Percentiles rank a stretch among this genome's conserved stretches.
These are phyloP conservation scores for Coboldia fuscipes DNA, from an alignment of 1,140 invertebrate species.

Conservation along the genomic window DNA sequence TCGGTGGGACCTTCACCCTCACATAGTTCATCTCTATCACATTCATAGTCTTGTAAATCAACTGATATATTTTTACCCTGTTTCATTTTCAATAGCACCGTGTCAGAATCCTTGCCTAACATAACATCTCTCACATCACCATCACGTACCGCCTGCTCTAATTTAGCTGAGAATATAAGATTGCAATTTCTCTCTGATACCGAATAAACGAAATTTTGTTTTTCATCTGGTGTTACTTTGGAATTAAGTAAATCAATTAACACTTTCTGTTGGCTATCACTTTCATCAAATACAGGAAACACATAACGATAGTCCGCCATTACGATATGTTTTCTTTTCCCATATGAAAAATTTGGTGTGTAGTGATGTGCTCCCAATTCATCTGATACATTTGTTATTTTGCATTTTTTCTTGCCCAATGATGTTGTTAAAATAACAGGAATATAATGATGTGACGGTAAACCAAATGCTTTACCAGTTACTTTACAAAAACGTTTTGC, in stretches of 20 bases:
- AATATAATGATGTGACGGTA: slow-evolving; percentile 57
- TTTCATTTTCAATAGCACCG: slow-evolving; percentile 45
- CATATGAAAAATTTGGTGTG: slow-evolving; percentile 23
- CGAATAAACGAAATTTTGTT: slow-evolving; percentile 46
- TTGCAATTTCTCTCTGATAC: slow-evolving; percentile 48
- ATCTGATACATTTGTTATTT: slow-evolving; percentile 36
- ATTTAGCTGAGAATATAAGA: slow-evolving; percentile 46
- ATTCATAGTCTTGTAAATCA: slow-evolving; percentile 37
- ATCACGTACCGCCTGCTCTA: slow-evolving; percentile 52
- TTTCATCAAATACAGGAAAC: slow-evolving; percentile 41
- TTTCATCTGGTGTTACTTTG: slow-evolving; percentile 32
- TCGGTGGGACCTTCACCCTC: slow-evolving; percentile 40
- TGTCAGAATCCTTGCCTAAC: slow-evolving; percentile 49
- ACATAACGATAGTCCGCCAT: slow-evolving; percentile 50
- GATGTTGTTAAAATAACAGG: slow-evolving; percentile 41
- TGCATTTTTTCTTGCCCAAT: slow-evolving; percentile 31
- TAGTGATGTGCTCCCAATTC: slow-evolving; percentile 32
- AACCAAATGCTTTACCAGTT: slow-evolving; percentile 56
- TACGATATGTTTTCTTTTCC: slow-evolving; percentile 37
- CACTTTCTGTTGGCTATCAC: slow-evolving; percentile 34
- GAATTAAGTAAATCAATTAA: slow-evolving; percentile 34
- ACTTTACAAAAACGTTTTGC: slow-evolving; percentile 58
- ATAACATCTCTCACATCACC: slow-evolving; percentile 56
- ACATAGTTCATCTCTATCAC: slow-evolving; percentile 30
- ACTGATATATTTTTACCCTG: slow-evolving; percentile 47